A percentile compares a stretch with the other conserved stretches of the same genome.
These are phyloP conservation scores for Myiozetetes cayanensis DNA, from an alignment of 2,113 vertebrate species.

Conservation along the genomic window DNA sequence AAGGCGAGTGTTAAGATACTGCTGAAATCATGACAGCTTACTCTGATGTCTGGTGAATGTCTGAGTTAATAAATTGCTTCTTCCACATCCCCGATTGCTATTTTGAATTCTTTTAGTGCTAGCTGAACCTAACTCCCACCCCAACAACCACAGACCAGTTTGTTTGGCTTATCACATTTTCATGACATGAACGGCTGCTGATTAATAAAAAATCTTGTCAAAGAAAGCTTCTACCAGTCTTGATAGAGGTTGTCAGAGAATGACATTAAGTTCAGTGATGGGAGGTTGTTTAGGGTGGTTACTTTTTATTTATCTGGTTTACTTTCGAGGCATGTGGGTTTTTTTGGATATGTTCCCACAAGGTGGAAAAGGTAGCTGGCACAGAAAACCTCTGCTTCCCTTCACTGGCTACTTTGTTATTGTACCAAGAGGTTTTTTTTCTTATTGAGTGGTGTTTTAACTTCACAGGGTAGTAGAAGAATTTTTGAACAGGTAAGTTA, in stretches of 20 bases:
- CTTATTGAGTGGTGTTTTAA: background rate
- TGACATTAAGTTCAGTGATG: background rate
- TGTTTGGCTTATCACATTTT: constrained; percentile 32
- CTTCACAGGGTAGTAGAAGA: background rate
- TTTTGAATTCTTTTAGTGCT: background rate
- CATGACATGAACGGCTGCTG: background rate
- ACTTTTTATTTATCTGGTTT: background rate
- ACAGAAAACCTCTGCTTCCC: background rate
- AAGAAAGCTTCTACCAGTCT: constrained; percentile 48
- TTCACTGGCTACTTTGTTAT: background rate
- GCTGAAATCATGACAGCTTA: background rate
- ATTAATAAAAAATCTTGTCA: constrained; percentile 59
- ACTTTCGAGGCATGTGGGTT: background rate
- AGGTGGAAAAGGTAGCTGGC: background rate
- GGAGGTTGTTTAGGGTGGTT: background rate
- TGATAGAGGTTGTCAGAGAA: background rate
- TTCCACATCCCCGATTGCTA: background rate
- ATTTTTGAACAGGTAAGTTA: background rate
- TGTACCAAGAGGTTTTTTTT: background rate
- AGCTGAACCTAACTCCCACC: background rate
- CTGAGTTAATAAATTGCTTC: background rate
- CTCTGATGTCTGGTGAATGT: background rate
- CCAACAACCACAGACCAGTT: background rate
- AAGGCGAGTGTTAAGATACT: background rate
- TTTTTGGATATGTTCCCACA: background rate